Conservation (phyloP, 2,113 vertebrate species). For the Tyto alba region DNA sequence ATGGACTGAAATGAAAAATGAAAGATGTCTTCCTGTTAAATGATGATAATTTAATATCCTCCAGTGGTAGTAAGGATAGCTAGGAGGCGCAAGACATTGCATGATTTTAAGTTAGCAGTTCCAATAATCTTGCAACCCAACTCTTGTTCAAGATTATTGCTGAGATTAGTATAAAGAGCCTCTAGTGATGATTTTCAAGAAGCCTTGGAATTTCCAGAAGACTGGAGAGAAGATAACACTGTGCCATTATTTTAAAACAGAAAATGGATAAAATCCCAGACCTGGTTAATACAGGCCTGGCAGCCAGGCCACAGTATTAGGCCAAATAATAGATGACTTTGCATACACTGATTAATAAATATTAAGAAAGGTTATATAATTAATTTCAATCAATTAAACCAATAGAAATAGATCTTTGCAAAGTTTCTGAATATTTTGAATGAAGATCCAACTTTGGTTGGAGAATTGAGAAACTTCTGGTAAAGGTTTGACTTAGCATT, state of each 20-base stretch:
- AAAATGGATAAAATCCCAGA: not conserved
- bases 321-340: not conserved
- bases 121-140: not conserved
- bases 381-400: not conserved
- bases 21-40: not conserved
- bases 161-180: not conserved
- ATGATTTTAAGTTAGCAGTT: not conserved
- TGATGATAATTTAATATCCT: not conserved
- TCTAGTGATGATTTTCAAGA: not conserved
- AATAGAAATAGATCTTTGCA: not conserved
- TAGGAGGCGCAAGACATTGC: not conserved
- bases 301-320: not conserved
- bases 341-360: not conserved
- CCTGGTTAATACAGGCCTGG: not conserved
- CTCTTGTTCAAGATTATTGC: not conserved
- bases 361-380: not conserved
- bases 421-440: not conserved
- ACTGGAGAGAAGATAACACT: not conserved
- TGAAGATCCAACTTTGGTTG: not conserved
- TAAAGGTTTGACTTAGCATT: not conserved
- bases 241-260: not conserved
- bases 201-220: not conserved
- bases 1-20: not conserved
- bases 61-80: not conserved
- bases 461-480: not conserved